Percentiles rank a stretch among this genome's conserved stretches.
Evolutionary conservation across 2,113 vertebrate genomes (phyloP).

Genomic region (Micronycteris hirsuta): DNA sequence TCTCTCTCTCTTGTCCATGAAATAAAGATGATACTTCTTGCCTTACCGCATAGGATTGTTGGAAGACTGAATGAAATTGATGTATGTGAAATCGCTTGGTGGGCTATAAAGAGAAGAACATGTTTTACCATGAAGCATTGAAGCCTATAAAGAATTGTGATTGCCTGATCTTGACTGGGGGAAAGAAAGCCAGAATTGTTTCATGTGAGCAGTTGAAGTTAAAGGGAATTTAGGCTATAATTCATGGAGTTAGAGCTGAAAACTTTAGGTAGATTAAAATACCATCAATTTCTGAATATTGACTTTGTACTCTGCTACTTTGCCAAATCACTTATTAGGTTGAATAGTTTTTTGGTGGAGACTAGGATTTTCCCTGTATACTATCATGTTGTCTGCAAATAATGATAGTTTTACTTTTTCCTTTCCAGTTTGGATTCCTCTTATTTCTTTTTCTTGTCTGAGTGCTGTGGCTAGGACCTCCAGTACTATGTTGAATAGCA

Average conservation of each 20-base stretch:
- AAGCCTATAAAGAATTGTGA: background rate
- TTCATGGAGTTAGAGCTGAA: slow-evolving; percentile 12
- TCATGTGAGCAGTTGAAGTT: slow-evolving; percentile 11
- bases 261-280: slow-evolving; percentile 22
- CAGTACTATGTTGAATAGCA: no score
- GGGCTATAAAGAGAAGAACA: background rate
- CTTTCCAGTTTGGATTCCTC: no score
- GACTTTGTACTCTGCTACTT: no score
- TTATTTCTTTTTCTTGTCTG: no score
- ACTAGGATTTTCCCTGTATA: no score
- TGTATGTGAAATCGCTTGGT: background rate
- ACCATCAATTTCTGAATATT: no score
- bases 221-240: slow-evolving; percentile 1
- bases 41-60: background rate
- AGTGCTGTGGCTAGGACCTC: no score
- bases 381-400: no score
- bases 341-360: no score
- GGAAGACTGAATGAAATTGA: background rate
- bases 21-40: slow-evolving; percentile 9
- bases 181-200: slow-evolving; percentile 22
- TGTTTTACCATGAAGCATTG: background rate
- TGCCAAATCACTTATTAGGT: no score
- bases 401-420: no score
- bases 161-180: background rate
- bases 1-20: background rate